Evolutionary conservation across 1,140 invertebrate species (phyloP).

Genomic region (Antheraea pernyi): DNA sequence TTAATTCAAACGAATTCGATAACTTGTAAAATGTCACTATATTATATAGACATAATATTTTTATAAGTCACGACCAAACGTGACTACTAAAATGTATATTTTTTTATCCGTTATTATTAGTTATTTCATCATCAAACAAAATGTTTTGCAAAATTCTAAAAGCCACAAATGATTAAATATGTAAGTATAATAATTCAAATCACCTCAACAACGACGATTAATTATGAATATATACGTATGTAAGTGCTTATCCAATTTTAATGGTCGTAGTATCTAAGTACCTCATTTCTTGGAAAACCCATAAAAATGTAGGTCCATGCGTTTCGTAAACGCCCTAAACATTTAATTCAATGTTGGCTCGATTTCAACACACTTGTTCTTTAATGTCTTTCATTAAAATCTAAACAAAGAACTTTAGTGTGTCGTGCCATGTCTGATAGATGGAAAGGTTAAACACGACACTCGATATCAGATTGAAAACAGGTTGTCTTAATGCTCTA

Average conservation of each 20-base stretch:
- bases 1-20: too few species aligned
- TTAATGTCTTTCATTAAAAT: not conserved
- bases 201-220: not conserved
- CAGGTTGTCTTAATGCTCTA: constrained; percentile 4
- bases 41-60: too few species aligned
- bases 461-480: not conserved
- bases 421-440: not conserved
- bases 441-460: not conserved
- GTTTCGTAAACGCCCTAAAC: not conserved
- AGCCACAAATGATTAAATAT: not conserved
- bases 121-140: too few species aligned
- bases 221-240: not conserved
- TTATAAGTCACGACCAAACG: too few species aligned
- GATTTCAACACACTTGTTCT: not conserved
- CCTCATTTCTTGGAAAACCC: not conserved
- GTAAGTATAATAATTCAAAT: not conserved
- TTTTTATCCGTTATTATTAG: too few species aligned
- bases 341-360: not conserved
- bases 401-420: constrained; percentile 1
- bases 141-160: too few species aligned
- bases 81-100: too few species aligned
- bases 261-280: not conserved
- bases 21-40: too few species aligned
- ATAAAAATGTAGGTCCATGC: not conserved
- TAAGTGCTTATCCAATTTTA: not conserved